phyloP scores from a whole-genome alignment of 1,140 invertebrate genomes.

The Drosophila ambigua region DNA sequence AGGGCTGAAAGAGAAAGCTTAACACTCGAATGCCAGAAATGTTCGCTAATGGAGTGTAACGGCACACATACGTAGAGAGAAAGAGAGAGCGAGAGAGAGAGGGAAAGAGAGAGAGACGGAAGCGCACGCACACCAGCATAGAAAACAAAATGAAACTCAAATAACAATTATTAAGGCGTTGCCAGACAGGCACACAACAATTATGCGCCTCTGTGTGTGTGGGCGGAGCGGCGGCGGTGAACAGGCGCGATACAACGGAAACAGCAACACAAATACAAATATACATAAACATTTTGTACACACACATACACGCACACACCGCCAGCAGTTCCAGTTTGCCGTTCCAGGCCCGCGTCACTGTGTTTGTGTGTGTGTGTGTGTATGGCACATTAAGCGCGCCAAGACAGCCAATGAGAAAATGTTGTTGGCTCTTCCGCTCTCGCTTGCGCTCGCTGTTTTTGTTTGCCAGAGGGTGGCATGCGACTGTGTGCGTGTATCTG shows the following conservation, averaged over 20 bases:
- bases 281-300: slow-evolving; percentile 22
- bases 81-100: slow-evolving; percentile 2
- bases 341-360: slow-evolving; percentile 54
- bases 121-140: slow-evolving; percentile 14
- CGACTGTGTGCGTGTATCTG: slow-evolving; percentile 28
- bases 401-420: slow-evolving; percentile 82
- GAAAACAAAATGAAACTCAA: slow-evolving; percentile 80
- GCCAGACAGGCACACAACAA: slow-evolving; percentile 81
- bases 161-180: slow-evolving; percentile 84
- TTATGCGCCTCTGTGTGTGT: slow-evolving; percentile 72
- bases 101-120: no score
- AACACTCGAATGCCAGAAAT: slow-evolving; percentile 64
- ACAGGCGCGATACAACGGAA: slow-evolving; percentile 67
- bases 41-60: slow-evolving; percentile 78
- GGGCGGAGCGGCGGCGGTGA: slow-evolving; percentile 57
- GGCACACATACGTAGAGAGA: slow-evolving; percentile 50
- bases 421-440: slow-evolving; percentile 72
- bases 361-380: slow-evolving; percentile 48
- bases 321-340: slow-evolving; percentile 66
- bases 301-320: slow-evolving; percentile 21
- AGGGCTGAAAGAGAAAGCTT: slow-evolving; percentile 77
- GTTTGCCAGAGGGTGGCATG: slow-evolving; percentile 69
- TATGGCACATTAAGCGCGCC: slow-evolving; percentile 57
- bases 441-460: slow-evolving; percentile 64
- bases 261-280: slow-evolving; percentile 43